Conservation (phyloP, 2,113 vertebrate species). For the Heterotis niloticus region DNA sequence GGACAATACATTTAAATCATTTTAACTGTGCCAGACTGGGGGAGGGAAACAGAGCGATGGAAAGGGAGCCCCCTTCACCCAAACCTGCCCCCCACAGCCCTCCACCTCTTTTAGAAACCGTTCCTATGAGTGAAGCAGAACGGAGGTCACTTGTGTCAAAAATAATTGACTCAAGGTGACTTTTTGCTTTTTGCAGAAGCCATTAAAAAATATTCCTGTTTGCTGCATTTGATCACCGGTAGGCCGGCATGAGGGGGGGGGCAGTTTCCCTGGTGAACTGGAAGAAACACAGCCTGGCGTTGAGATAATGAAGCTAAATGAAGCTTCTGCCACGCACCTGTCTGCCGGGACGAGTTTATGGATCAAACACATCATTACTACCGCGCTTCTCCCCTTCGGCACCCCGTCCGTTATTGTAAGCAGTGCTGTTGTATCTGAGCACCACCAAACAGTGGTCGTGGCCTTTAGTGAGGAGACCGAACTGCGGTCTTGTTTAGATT, state of each 20-base stretch:
- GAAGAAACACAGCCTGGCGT: background rate
- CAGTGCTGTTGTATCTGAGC: no score
- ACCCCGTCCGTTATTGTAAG: background rate
- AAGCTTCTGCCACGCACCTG: background rate
- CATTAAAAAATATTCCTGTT: background rate
- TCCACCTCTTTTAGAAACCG: background rate
- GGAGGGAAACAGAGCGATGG: background rate
- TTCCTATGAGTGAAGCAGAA: background rate
- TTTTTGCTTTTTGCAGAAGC: background rate
- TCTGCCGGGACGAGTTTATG: background rate
- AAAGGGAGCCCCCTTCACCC: background rate
- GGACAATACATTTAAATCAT: no score
- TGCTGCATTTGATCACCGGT: constrained; percentile 7
- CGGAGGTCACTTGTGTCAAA: background rate
- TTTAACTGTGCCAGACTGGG: no score
- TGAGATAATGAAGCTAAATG: constrained; percentile 5
- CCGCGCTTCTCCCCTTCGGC: background rate
- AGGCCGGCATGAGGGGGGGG: background rate
- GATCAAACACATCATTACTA: background rate
- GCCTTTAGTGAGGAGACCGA: no score
- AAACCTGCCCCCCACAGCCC: background rate
- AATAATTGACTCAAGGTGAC: constrained; percentile 10
- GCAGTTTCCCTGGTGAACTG: no score
- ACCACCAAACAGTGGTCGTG: no score
- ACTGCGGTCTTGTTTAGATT: no score